These are phyloP conservation scores for Drosophila ogumai DNA, from an alignment of 1,140 invertebrate genomes.

Conservation along the genomic window DNA sequence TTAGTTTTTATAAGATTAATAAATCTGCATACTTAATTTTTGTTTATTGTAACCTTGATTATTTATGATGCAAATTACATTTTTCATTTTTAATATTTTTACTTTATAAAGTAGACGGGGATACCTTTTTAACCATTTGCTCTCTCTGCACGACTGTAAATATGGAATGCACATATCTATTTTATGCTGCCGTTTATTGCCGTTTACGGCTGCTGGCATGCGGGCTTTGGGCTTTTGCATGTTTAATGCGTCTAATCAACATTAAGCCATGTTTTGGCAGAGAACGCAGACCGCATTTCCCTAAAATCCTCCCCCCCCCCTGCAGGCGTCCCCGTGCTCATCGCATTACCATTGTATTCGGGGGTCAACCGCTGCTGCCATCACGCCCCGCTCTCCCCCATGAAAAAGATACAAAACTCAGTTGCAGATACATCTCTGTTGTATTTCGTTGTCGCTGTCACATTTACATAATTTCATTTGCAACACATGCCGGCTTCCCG, in stretches of 20 bases:
- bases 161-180: constrained; percentile 46
- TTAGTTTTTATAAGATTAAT: no score
- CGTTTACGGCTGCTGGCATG: constrained; percentile 52
- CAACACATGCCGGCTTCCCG: constrained; percentile 49
- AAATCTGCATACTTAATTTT: no score
- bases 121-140: background rate
- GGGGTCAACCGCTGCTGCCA: constrained; percentile 49
- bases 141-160: constrained; percentile 3
- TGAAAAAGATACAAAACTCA: constrained; percentile 45
- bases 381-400: background rate
- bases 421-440: constrained; percentile 44
- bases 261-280: constrained; percentile 74
- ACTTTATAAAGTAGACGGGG: background rate
- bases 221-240: constrained; percentile 60
- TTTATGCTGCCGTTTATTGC: constrained; percentile 64
- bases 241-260: constrained; percentile 80
- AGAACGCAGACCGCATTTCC: constrained; percentile 35
- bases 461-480: constrained; percentile 83
- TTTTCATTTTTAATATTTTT: no score
- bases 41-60: no score
- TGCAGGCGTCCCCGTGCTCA: background rate
- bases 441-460: constrained; percentile 49
- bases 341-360: constrained; percentile 54
- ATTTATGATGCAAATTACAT: no score
- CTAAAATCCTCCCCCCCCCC: background rate